Conservation (phyloP, 2,888 invertebrate species). For the Heteropelma amictum region DNA sequence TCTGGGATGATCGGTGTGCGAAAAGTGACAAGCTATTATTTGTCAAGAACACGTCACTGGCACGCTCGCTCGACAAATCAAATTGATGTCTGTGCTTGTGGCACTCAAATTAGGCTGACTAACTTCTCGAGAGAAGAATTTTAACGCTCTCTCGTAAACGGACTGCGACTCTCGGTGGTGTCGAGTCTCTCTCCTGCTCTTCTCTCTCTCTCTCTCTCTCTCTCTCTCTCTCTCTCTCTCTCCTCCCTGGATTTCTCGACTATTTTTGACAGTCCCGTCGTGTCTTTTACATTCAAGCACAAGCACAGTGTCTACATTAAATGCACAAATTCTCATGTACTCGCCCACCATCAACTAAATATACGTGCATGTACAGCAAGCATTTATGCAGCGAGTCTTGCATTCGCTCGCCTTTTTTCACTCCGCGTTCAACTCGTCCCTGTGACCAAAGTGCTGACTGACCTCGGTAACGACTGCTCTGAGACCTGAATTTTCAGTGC, state of each 20-base stretch:
- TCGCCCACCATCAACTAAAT: neutral
- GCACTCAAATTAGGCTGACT: constrained; percentile 25
- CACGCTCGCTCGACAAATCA: constrained; percentile 32
- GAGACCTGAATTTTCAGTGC: neutral
- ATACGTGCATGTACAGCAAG: constrained; percentile 11
- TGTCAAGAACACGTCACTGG: neutral
- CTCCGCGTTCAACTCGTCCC: neutral
- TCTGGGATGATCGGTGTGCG: neutral
- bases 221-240: constrained; percentile 33
- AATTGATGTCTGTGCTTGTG: neutral
- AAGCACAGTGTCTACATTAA: constrained; percentile 35
- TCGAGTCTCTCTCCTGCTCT: neutral
- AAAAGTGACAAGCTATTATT: neutral
- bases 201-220: constrained; percentile 18
- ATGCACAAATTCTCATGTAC: constrained; percentile 38
- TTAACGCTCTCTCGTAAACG: constrained; percentile 44
- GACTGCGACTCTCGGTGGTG: constrained; percentile 3
- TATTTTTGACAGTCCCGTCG: neutral
- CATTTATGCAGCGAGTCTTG: constrained; percentile 24
- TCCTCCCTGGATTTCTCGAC: constrained; percentile 10
- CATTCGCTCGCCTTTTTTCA: constrained; percentile 1
- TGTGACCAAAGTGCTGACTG: constrained; percentile 35
- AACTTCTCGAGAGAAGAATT: neutral
- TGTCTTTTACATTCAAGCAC: neutral
- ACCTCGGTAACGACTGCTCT: constrained; percentile 3